Conservation (phyloP, 2,797 vertebrate species). For the Catamblyrhynchus diadema region DNA sequence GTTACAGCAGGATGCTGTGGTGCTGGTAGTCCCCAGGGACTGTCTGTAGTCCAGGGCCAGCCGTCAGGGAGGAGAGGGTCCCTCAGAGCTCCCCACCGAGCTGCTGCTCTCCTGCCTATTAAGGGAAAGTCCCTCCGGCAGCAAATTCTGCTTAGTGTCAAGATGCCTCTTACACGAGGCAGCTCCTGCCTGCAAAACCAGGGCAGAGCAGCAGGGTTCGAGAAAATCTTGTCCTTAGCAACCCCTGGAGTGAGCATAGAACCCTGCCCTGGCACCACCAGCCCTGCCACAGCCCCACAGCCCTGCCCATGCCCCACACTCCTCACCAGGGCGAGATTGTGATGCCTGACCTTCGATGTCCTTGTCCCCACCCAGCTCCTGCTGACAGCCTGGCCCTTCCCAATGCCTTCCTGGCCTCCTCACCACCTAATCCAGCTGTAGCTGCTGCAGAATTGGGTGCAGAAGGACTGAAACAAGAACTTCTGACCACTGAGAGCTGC, state of each 20-base stretch:
- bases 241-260: rapidly evolving
- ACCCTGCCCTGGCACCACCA: background rate
- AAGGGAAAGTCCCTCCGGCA: background rate
- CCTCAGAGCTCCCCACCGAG: background rate
- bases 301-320: background rate
- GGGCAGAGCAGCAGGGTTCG: background rate
- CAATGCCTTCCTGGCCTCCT: background rate
- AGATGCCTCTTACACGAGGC: background rate
- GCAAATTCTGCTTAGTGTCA: background rate
- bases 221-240: background rate
- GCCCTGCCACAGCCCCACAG: background rate
- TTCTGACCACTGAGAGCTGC: background rate
- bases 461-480: background rate
- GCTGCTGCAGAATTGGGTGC: background rate
- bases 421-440: background rate
- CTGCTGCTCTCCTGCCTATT: background rate
- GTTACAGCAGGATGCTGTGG: background rate
- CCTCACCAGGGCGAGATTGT: rapidly evolving
- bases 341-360: rapidly evolving
- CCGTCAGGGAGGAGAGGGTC: background rate
- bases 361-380: background rate
- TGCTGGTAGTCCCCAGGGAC: background rate
- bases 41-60: background rate
- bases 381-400: background rate
- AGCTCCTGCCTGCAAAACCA: background rate